These are phyloP conservation scores for Polyploca ridens DNA, from an alignment of 2,888 invertebrate genomes.

Conservation along the genomic window DNA sequence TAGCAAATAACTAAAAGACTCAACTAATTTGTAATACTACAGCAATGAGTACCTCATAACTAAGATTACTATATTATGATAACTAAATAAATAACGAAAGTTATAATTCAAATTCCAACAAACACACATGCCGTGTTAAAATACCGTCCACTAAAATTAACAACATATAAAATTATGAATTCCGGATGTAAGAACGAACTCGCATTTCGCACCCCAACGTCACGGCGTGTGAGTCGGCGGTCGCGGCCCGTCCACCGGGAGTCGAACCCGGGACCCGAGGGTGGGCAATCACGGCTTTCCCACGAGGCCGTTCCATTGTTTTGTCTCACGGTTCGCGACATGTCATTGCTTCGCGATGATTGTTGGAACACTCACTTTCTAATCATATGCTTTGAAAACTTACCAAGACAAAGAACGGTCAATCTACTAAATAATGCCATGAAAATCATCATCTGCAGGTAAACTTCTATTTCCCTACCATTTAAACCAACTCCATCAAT, in stretches of 20 bases:
- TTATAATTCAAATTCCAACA: conserved; percentile 7
- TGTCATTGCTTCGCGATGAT: conserved; percentile 69
- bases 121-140: conserved; percentile 4
- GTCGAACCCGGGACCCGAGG: conserved; percentile 65
- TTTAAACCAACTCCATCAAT: not conserved
- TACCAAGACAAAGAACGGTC: not conserved
- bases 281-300: conserved; percentile 76
- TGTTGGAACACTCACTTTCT: conserved; percentile 61
- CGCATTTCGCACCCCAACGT: conserved; percentile 79
- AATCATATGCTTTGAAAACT: conserved; percentile 51
- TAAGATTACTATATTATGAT: no score
- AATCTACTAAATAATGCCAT: no score
- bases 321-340: conserved; percentile 79
- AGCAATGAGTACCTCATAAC: no score
- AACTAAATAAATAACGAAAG: not conserved
- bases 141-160: conserved; percentile 26
- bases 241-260: conserved; percentile 54
- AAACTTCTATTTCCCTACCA: not conserved
- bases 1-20: no score
- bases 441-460: no score
- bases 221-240: conserved; percentile 47
- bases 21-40: no score
- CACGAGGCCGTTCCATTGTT: conserved; percentile 70
- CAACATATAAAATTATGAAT: conserved; percentile 52
- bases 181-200: conserved; percentile 67